These are phyloP conservation scores for Escarpia spicata DNA, from an alignment of 2,888 invertebrate genomes.

Conservation along the genomic window DNA sequence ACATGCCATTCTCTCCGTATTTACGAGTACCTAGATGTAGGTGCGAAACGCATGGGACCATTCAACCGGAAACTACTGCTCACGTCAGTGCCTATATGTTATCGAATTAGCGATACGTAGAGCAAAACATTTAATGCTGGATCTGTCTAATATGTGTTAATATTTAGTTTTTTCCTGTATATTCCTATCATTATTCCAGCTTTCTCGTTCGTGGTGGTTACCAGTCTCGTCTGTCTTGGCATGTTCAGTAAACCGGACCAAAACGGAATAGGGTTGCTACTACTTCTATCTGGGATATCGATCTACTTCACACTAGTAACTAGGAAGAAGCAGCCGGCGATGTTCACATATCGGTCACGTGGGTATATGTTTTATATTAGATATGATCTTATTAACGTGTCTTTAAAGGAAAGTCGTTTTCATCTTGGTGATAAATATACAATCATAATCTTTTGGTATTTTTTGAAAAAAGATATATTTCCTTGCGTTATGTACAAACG, in stretches of 20 bases:
- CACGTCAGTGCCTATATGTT: no score
- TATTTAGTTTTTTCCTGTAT: slow-evolving; percentile 66
- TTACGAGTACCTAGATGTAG: no score
- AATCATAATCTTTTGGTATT: background rate
- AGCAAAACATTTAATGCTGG: no score
- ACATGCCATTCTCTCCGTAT: no score
- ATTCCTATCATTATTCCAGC: slow-evolving; percentile 80
- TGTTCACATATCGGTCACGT: background rate
- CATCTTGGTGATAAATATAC: background rate
- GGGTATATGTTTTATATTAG: background rate
- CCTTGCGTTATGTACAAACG: background rate
- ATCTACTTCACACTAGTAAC: slow-evolving; percentile 79
- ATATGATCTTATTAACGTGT: background rate
- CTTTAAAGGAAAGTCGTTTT: background rate
- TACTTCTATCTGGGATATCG: slow-evolving; percentile 85
- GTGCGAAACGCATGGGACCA: no score
- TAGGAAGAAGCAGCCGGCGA: background rate
- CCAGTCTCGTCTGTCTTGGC: slow-evolving; percentile 83
- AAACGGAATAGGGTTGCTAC: slow-evolving; percentile 80
- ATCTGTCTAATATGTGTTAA: no score
- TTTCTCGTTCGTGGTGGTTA: slow-evolving; percentile 79
- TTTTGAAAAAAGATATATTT: accelerated
- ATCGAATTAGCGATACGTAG: no score
- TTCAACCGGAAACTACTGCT: no score
- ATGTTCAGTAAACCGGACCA: slow-evolving; percentile 82